Evolutionary conservation across 2,888 invertebrate genomes (phyloP).

Genomic region (Nemotelus nigrinus): DNA sequence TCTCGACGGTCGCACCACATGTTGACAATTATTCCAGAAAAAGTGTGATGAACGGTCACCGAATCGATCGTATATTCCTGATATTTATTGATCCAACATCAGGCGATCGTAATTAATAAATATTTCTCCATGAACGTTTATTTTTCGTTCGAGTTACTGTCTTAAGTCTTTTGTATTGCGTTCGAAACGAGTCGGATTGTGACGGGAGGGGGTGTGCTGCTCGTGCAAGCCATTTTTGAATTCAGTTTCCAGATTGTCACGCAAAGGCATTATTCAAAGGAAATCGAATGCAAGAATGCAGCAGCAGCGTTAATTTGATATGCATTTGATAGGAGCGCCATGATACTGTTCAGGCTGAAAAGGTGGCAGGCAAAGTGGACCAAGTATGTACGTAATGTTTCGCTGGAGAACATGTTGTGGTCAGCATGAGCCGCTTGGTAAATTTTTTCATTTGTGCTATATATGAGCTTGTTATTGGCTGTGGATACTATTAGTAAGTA

Average conservation of each 20-base stretch:
- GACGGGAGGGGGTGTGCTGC: neutral
- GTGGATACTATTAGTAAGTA: too few species aligned
- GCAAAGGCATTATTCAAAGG: slow-evolving; percentile 33
- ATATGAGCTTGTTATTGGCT: too few species aligned
- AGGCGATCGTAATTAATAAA: slow-evolving; percentile 44
- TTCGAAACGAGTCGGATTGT: neutral
- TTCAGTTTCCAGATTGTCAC: slow-evolving; percentile 27
- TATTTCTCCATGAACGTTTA: slow-evolving; percentile 34
- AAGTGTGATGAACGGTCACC: slow-evolving; percentile 43
- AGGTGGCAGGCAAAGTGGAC: neutral
- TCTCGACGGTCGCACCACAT: slow-evolving; percentile 40
- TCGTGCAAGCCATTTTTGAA: slow-evolving; percentile 24
- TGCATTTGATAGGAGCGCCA: slow-evolving; percentile 34
- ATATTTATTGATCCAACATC: slow-evolving; percentile 43
- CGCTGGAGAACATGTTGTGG: neutral
- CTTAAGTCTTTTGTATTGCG: slow-evolving; percentile 1
- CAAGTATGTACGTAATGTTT: too few species aligned
- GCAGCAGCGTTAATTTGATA: slow-evolving; percentile 39
- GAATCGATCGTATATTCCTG: slow-evolving; percentile 41
- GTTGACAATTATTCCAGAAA: slow-evolving; percentile 45
- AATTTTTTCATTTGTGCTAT: too few species aligned
- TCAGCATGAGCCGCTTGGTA: neutral
- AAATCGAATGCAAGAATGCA: slow-evolving; percentile 36
- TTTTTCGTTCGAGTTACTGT: neutral
- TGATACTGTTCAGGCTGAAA: neutral